These are phyloP conservation scores for Drosophila seguyi DNA, from an alignment of 1,140 invertebrate genomes.

Conservation along the genomic window DNA sequence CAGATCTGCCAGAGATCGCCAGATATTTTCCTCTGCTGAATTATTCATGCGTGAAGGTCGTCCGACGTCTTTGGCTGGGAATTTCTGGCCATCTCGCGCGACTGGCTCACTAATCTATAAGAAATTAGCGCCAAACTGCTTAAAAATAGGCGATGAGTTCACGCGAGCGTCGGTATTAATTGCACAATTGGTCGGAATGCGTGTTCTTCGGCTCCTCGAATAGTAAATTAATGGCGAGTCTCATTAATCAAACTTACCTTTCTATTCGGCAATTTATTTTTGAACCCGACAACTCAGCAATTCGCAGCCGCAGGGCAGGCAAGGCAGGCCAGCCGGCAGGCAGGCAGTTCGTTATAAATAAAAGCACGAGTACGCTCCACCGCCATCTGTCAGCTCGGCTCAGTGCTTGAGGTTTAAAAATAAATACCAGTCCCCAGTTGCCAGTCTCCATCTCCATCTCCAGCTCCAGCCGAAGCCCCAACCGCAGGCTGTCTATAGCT, in stretches of 20 bases:
- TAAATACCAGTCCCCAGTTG: slow-evolving; percentile 25
- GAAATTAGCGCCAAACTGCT: slow-evolving; percentile 52
- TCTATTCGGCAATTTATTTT: slow-evolving; percentile 57
- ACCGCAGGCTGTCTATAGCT: slow-evolving; percentile 24
- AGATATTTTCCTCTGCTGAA: slow-evolving; percentile 44
- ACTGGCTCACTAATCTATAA: slow-evolving; percentile 57
- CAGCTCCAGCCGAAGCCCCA: slow-evolving; percentile 1
- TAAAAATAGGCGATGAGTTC: slow-evolving; percentile 83
- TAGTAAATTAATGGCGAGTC: slow-evolving; percentile 54
- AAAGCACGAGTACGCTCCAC: slow-evolving; percentile 38
- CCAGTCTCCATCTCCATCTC: slow-evolving; percentile 3
- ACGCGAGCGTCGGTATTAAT: slow-evolving; percentile 52
- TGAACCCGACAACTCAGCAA: slow-evolving; percentile 49
- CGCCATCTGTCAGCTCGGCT: slow-evolving; percentile 36
- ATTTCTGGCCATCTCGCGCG: slow-evolving; percentile 48
- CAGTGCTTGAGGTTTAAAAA: slow-evolving; percentile 38
- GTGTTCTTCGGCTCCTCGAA: slow-evolving; percentile 48
- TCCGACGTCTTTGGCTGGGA: slow-evolving; percentile 40
- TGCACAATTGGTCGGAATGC: slow-evolving; percentile 57
- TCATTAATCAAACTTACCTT: slow-evolving; percentile 76
- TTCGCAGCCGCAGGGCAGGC: slow-evolving; percentile 26
- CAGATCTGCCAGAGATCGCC: slow-evolving; percentile 31
- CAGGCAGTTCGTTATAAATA: slow-evolving; percentile 50
- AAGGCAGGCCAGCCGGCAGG: slow-evolving; percentile 2
- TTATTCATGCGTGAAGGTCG: slow-evolving; percentile 71